A percentile compares a stretch with the other conserved stretches of the same genome.
Conservation (phyloP, 1,140 invertebrate species). For the Trypoxylus dichotomus region DNA sequence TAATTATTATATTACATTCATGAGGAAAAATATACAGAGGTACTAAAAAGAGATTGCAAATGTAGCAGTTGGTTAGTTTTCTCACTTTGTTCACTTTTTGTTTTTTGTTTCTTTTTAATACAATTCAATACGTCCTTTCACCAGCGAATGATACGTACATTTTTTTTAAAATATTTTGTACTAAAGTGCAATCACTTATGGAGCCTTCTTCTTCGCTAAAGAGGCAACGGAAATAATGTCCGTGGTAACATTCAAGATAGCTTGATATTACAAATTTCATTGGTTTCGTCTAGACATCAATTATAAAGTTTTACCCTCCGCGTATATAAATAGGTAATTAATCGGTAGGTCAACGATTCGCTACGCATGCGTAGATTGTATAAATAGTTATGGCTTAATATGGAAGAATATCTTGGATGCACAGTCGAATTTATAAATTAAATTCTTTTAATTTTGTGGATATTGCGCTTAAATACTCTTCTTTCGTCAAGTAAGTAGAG, state of each 20-base stretch:
- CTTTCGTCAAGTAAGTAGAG: too few relatives aligned
- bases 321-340: too few relatives aligned
- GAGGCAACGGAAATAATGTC: background rate
- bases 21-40: constrained; percentile 48
- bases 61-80: constrained; percentile 39
- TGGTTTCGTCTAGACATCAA: too few relatives aligned
- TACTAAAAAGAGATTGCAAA: constrained; percentile 49
- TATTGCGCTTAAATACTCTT: too few relatives aligned
- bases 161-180: constrained; percentile 46
- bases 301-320: too few relatives aligned
- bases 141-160: constrained; percentile 28
- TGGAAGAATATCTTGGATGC: too few relatives aligned
- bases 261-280: too few relatives aligned
- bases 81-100: background rate
- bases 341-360: too few relatives aligned
- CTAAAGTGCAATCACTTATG: constrained; percentile 49
- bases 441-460: too few relatives aligned
- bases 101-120: constrained; percentile 27
- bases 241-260: constrained; percentile 39
- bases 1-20: constrained; percentile 47
- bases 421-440: too few relatives aligned
- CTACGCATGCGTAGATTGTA: too few relatives aligned
- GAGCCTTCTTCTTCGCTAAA: constrained; percentile 34
- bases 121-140: background rate
- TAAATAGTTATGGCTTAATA: too few relatives aligned